Evolutionary conservation across 2,888 invertebrate genomes (phyloP).

Genomic region (Scaptomyza flava): DNA sequence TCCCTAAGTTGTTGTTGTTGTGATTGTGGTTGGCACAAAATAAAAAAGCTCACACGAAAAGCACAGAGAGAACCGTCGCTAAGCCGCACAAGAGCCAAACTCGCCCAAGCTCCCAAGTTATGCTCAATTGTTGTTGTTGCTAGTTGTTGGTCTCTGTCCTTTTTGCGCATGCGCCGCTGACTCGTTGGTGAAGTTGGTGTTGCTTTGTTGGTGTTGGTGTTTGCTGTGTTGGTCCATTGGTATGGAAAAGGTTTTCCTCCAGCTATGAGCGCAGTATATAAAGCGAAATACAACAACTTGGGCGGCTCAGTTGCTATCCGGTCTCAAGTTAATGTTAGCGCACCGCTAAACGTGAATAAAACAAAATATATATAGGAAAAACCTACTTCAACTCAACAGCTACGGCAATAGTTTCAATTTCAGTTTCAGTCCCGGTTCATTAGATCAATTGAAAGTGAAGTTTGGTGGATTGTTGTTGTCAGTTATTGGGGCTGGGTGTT

Average conservation of each 20-base stretch:
- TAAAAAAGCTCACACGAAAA: slow-evolving; percentile 49
- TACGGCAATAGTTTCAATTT: slow-evolving; percentile 30
- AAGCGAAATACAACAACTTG: slow-evolving; percentile 78
- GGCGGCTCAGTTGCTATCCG: slow-evolving; percentile 79
- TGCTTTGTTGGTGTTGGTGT: slow-evolving; percentile 36
- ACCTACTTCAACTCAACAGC: slow-evolving; percentile 20
- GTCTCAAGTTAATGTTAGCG: slow-evolving; percentile 69
- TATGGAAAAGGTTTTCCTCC: slow-evolving; percentile 76
- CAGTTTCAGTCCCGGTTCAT: slow-evolving; percentile 66
- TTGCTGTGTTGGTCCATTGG: slow-evolving; percentile 49
- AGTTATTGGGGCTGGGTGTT: slow-evolving; percentile 63
- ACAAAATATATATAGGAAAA: slow-evolving; percentile 6
- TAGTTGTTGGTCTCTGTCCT: slow-evolving; percentile 51
- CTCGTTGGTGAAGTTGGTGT: slow-evolving; percentile 72
- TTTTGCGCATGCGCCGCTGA: slow-evolving; percentile 52
- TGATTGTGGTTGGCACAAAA: slow-evolving; percentile 19
- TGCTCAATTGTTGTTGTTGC: slow-evolving; percentile 24
- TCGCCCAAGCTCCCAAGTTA: slow-evolving; percentile 26
- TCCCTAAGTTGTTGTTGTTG: slow-evolving; percentile 36
- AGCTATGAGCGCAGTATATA: slow-evolving; percentile 62
- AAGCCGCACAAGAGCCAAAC: slow-evolving; percentile 41
- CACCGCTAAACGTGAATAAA: slow-evolving; percentile 54
- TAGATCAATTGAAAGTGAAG: slow-evolving; percentile 76
- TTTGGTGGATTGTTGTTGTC: slow-evolving; percentile 56
- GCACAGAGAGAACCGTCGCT: slow-evolving; percentile 56